phyloP scores from a whole-genome alignment of 1,140 invertebrate species.

The Macrotrachela quadricornifera region DNA sequence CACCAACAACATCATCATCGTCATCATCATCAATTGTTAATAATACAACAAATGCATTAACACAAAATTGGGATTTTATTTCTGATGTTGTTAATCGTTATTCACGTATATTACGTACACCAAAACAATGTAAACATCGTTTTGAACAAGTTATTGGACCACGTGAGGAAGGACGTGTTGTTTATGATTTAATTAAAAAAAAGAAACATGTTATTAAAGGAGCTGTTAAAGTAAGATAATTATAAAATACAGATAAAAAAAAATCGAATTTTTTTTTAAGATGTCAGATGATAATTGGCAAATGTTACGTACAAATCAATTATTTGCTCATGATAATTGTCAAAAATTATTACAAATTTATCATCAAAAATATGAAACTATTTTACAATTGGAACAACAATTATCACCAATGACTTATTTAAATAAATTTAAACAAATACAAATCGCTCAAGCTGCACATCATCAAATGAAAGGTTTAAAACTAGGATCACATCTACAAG shows the following conservation, averaged over 20 bases:
- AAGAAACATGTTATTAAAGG: too few relatives aligned
- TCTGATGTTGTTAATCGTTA: conserved; percentile 63
- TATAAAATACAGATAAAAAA: too few relatives aligned
- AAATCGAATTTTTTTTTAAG: too few relatives aligned
- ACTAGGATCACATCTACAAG: too few relatives aligned
- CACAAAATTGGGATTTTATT: conserved; percentile 67
- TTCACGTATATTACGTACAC: conserved; percentile 55
- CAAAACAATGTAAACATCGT: conserved; percentile 61
- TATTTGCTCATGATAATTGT: conserved; percentile 54
- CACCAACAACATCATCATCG: too few relatives aligned
- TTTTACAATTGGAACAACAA: neutral
- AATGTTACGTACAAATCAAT: conserved; percentile 49
- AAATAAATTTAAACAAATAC: too few relatives aligned
- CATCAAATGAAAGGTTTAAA: too few relatives aligned
- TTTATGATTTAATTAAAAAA: neutral
- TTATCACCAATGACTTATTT: too few relatives aligned
- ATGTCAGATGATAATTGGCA: conserved; percentile 39
- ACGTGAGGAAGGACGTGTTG: conserved; percentile 46
- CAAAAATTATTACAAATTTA: neutral
- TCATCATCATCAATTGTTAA: too few relatives aligned
- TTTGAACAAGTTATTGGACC: conserved; percentile 55
- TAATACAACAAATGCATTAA: too few relatives aligned
- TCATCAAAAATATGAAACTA: neutral
- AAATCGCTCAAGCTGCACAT: too few relatives aligned
- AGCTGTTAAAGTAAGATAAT: too few relatives aligned